These are phyloP conservation scores for Nephrocerus scutellatus DNA, from an alignment of 2,888 invertebrate species.

Conservation along the genomic window DNA sequence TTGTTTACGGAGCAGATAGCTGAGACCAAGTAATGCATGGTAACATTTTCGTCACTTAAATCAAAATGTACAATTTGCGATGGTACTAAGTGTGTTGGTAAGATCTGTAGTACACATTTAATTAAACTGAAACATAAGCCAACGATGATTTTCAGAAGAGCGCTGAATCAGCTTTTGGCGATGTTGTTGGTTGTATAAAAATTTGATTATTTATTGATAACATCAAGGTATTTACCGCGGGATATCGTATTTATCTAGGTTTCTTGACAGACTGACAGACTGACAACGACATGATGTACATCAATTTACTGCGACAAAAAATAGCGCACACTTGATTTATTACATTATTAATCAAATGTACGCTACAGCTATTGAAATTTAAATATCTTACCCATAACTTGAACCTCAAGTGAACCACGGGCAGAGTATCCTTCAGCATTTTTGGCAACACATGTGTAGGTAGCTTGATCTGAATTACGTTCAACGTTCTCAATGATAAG, in stretches of 20 bases:
- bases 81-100: constrained; percentile 52
- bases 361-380: no score
- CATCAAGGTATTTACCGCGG: no score
- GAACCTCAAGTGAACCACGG: constrained; percentile 79
- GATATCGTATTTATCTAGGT: no score
- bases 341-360: no score
- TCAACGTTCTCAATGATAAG: constrained; percentile 91
- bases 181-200: no score
- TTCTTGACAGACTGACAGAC: no score
- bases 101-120: constrained; percentile 5
- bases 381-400: constrained; percentile 98
- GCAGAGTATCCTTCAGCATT: constrained; percentile 87
- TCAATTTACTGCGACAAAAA: no score
- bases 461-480: constrained; percentile 84
- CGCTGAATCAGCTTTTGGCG: constrained; percentile 14
- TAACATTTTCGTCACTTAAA: constrained; percentile 69
- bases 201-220: no score
- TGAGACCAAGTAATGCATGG: constrained; percentile 67
- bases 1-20: constrained; percentile 65
- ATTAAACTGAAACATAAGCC: constrained; percentile 20
- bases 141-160: constrained; percentile 27
- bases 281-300: no score
- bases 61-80: constrained; percentile 73
- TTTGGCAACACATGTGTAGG: constrained; percentile 88
- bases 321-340: no score